Base-by-base conservation (phyloP, 2,888 invertebrate genomes). In the Catonia carolina region DNA sequence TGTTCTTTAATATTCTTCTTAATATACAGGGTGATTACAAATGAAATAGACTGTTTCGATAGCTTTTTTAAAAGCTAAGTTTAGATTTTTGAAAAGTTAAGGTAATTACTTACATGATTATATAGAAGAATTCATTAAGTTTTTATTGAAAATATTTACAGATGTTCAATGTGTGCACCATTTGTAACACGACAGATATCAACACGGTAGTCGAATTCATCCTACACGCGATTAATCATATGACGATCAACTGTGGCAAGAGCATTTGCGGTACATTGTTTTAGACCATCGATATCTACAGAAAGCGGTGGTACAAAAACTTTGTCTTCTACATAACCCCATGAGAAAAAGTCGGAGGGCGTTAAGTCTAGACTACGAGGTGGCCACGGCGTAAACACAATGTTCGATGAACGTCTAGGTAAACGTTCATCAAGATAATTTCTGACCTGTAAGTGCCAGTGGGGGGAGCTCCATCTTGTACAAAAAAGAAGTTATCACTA, bases 211-310 rank as follows among this genome's bases (percentile, higher is more conserved):
- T 48, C 48, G 15, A 48, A 48, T 48, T 48, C 48, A 31, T 27
- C 15, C 48, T 33, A 48, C 48, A 48, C 48, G 17, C 15, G 27
- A 27, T 17, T 48, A 31, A 52, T 37, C 37, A 52, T 52, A 37
- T 52, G 37, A 35, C 41, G 52, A 14, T 39, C 39, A 52, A 52
- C 52, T 52, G 52, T 52, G 39, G 39, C 52, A 52, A 52, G 37
- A 52, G 41, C 39, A 52, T 52, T 52, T 52, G 52, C 39, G 52
- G 39, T 39, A 39, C 37, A 39, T 52, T 52, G 52, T 48, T 48
- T 48, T 31, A 48, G 27, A 48, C 17, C 48, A 48, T 48, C 31
- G 31, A 48, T 48, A 48, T 48, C 48, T 31, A 48, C n/a, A n/a
- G 48, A 33, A 23, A 33, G 50, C 15, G 35, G 50, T 50, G 50